phyloP scores from a whole-genome alignment of 2,797 vertebrate species.

The Eulemur rubriventer region DNA sequence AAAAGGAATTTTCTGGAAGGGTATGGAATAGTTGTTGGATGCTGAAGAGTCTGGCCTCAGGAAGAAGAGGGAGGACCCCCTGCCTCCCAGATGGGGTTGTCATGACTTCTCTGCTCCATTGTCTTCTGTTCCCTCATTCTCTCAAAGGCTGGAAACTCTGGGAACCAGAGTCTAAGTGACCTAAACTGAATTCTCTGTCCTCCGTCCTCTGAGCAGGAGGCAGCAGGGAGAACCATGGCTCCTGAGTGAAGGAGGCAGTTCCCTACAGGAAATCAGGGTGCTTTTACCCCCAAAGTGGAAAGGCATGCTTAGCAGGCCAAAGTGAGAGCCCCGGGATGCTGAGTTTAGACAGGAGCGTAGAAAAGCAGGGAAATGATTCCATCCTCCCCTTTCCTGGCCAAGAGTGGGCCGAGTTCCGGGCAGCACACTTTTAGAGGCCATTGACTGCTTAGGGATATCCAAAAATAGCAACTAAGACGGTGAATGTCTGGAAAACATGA shows the following conservation, averaged over 20 bases:
- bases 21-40: neutral
- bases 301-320: neutral
- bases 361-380: neutral
- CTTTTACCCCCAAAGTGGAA: neutral
- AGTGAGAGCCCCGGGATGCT: neutral
- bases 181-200: neutral
- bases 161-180: neutral
- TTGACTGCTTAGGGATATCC: neutral
- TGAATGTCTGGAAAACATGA: neutral
- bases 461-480: neutral
- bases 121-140: neutral
- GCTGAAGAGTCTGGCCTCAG: neutral
- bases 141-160: neutral
- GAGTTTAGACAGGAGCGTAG: neutral
- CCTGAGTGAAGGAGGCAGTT: neutral
- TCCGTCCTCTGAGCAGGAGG: neutral
- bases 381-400: neutral
- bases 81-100: neutral
- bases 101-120: neutral
- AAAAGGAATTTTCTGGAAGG: conserved; percentile 10
- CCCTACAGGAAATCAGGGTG: neutral
- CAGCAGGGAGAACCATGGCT: neutral
- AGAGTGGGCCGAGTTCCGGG: neutral
- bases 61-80: neutral
- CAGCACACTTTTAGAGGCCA: neutral